Evolutionary conservation across 2,888 invertebrate genomes (phyloP).

Genomic region (Tryphoninae sp.): DNA sequence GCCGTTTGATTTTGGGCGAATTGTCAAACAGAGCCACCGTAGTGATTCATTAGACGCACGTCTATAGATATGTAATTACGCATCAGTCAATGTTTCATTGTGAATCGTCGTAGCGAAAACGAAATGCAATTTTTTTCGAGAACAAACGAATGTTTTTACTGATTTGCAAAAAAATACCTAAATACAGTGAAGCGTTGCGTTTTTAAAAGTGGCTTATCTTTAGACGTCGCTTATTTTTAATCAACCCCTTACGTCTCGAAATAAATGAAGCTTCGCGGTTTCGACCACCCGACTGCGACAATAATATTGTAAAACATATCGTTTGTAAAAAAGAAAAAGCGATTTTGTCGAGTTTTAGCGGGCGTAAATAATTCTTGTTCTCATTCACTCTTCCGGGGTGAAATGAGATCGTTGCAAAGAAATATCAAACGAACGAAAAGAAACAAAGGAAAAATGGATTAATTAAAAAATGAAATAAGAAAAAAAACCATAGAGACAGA

Average conservation of each 20-base stretch:
- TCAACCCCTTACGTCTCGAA: too few species aligned
- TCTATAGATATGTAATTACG: conserved; percentile 29
- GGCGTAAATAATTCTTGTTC: conserved; percentile 11
- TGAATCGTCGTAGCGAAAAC: conserved; percentile 35
- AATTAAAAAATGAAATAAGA: neutral
- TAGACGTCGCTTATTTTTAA: too few species aligned
- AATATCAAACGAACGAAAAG: conserved; percentile 59
- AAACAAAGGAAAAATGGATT: conserved; percentile 26
- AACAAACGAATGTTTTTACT: conserved; percentile 57
- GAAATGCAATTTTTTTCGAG: conserved; percentile 22
- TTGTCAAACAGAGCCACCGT: conserved; percentile 49
- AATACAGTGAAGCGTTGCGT: neutral
- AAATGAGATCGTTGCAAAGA: conserved; percentile 20
- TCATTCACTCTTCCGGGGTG: neutral
- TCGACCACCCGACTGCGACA: too few species aligned
- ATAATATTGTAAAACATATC: neutral
- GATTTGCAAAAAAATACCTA: neutral
- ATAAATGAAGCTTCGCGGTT: too few species aligned
- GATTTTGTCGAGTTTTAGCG: conserved; percentile 23
- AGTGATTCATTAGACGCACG: conserved; percentile 47
- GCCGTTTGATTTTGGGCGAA: conserved; percentile 20
- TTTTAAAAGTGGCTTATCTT: too few species aligned
- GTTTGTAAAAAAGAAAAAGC: conserved; percentile 15
- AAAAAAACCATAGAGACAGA: conserved; percentile 8
- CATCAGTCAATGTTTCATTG: conserved; percentile 35